A percentile compares a stretch with the other conserved stretches of the same genome.
phyloP scores from a whole-genome alignment of 2,888 invertebrate species.

The Abscondita cerata region DNA sequence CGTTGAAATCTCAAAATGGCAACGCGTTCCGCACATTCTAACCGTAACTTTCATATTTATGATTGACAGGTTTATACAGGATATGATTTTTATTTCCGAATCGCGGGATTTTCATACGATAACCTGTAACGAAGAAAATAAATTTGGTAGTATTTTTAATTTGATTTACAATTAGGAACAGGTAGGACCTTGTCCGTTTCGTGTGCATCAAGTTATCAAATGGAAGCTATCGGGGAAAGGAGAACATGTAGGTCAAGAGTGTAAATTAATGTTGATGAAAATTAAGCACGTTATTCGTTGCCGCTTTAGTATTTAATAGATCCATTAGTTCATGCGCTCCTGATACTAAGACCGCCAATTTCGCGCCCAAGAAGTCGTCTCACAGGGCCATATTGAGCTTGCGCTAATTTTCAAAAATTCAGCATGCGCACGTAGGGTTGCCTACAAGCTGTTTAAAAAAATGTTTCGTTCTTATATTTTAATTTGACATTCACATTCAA shows the following conservation, averaged over 20 bases:
- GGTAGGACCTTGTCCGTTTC: slow-evolving; percentile 42
- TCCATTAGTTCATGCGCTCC: slow-evolving; percentile 41
- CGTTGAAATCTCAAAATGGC: slow-evolving; percentile 45
- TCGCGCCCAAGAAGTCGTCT: slow-evolving; percentile 49
- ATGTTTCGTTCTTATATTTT: no score
- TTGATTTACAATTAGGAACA: slow-evolving; percentile 2
- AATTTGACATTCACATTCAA: background rate
- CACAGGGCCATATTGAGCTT: slow-evolving; percentile 47
- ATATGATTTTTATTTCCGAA: slow-evolving; percentile 11
- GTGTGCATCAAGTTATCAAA: slow-evolving; percentile 55
- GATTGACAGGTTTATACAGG: slow-evolving; percentile 20
- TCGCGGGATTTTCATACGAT: slow-evolving; percentile 4
- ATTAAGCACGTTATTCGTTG: slow-evolving; percentile 3
- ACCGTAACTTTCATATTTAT: slow-evolving; percentile 28
- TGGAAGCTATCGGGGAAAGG: slow-evolving; percentile 48
- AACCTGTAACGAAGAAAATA: no score
- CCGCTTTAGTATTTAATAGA: background rate
- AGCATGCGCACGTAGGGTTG: slow-evolving; percentile 3
- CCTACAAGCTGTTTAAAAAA: no score
- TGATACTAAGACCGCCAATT: slow-evolving; percentile 54
- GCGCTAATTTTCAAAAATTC: slow-evolving; percentile 34
- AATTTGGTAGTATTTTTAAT: background rate
- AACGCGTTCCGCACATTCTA: slow-evolving; percentile 26
- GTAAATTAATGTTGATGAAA: background rate
- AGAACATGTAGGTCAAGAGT: slow-evolving; percentile 26